A percentile compares a stretch with the other conserved stretches of the same genome.
Conservation (phyloP, 1,140 invertebrate species). For the Platyscapa corneri region DNA sequence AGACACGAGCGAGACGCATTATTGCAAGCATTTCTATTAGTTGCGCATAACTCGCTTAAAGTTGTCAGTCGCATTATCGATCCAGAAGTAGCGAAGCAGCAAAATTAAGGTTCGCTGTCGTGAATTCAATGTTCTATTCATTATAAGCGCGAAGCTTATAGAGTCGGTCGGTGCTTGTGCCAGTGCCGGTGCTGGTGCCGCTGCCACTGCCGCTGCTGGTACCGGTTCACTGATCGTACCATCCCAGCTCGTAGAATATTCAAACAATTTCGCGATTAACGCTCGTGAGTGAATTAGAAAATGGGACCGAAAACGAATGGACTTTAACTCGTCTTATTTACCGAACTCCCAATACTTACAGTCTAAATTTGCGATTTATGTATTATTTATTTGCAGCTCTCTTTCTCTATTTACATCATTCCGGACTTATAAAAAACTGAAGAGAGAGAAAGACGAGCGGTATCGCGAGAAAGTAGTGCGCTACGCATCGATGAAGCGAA, state of each 20-base stretch:
- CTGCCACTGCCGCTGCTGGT: too few relatives aligned
- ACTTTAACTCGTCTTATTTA: constrained; percentile 43
- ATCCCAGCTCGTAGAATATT: constrained; percentile 38
- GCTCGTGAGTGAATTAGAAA: constrained; percentile 45
- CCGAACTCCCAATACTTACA: constrained; percentile 23
- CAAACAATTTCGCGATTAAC: constrained; percentile 42
- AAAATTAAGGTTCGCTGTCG: constrained; percentile 24
- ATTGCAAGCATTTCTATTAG: constrained; percentile 33
- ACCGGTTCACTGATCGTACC: too few relatives aligned
- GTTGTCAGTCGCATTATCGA: constrained; percentile 32
- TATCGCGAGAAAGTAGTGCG: neutral
- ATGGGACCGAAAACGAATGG: constrained; percentile 37
- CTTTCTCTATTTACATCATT: neutral
- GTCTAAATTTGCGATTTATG: constrained; percentile 30
- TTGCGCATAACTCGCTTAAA: constrained; percentile 28
- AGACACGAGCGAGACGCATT: neutral
- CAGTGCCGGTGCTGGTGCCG: too few relatives aligned
- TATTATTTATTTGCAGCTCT: neutral
- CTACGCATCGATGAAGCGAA: neutral
- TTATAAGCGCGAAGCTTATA: constrained; percentile 49
- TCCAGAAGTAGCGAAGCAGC: neutral
- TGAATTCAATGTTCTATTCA: constrained; percentile 49
- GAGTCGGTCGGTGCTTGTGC: neutral
- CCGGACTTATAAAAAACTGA: neutral
- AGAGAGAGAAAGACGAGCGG: neutral